Base-by-base conservation (phyloP, 1,140 invertebrate genomes). In the Nixonia krombeini region DNA sequence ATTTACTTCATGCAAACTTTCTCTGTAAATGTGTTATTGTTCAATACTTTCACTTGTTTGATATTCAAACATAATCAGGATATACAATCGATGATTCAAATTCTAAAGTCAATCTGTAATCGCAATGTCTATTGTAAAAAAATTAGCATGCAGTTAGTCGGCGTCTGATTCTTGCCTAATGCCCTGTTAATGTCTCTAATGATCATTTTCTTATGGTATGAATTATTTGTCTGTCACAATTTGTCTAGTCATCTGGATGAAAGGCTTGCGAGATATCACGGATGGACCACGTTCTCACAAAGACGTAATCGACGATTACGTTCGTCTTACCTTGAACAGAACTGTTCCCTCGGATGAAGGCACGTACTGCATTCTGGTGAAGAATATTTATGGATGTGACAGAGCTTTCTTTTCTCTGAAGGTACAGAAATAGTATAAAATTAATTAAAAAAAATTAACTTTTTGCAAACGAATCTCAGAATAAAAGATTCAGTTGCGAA, bases 361-460 rank as follows among this genome's bases (percentile, higher is more conserved):
- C 5, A 96, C 94, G 4, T 99, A 99, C 80, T 97, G 95, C 41
- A 93, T 99, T 56, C 86, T 98, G 12, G 92, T 94, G 4, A 94
- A 94, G 76, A 99, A 99, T 85, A 87, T 91, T 25, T 93, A 93
- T 61, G 97, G 97, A 12, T 92, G 90, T 66, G 93, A 95, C 70
- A 88, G 93, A 79, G 90, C 91, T 40, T 95, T 95, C 80, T 91
- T 94, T 58, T 94, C 93, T 29, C 89, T 96, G 23, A 89, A 89
- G 86, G 93, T 94, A 85, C 83, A 81, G 6, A 57, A 29, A 25
- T 15, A 29, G 17, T 3, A 28, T 10, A 25, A 41, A 41, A 4
- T 21, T 6, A 21, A 21, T 6, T 21, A 3, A 3, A 6, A 21
- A 21, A n/a, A n/a, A n/a, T n/a, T n/a, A n/a, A n/a, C n/a, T n/a